A percentile compares a stretch with the other conserved stretches of the same genome.
These are phyloP conservation scores for Argya squamiceps DNA, from an alignment of 2,797 vertebrate species.

Conservation along the genomic window DNA sequence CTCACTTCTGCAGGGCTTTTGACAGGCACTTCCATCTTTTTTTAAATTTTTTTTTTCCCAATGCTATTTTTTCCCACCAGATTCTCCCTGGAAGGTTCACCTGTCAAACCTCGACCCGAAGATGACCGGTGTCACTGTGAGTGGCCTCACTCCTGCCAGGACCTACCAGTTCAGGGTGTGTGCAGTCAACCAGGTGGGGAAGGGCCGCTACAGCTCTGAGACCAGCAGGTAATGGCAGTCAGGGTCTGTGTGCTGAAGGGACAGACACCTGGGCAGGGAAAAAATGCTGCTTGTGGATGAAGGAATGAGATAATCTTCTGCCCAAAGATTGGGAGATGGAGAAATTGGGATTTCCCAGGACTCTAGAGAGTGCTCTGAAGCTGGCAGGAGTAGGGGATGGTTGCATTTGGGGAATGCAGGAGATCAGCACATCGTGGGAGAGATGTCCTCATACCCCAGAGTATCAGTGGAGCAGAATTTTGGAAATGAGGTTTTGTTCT, in stretches of 20 bases:
- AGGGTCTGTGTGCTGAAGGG: accelerated
- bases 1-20: neutral
- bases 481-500: neutral
- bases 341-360: neutral
- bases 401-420: neutral
- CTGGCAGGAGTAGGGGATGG: neutral
- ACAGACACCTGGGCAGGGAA: neutral
- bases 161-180: conserved; percentile 96
- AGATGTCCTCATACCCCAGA: neutral
- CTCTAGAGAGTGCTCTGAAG: neutral
- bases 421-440: neutral
- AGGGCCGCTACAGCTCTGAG: conserved; percentile 91
- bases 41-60: neutral
- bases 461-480: neutral
- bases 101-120: conserved; percentile 85
- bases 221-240: conserved; percentile 86
- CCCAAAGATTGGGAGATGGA: neutral
- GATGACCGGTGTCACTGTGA: conserved; percentile 82
- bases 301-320: neutral
- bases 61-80: conserved; percentile 70
- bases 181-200: conserved; percentile 93
- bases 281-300: neutral
- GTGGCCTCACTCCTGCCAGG: conserved; percentile 89
- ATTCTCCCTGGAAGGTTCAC: conserved; percentile 96
- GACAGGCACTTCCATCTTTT: neutral